Percentiles rank a stretch among this genome's conserved stretches.
Conservation (phyloP, 2,797 vertebrate species). For the Malacoctenus gilli region DNA sequence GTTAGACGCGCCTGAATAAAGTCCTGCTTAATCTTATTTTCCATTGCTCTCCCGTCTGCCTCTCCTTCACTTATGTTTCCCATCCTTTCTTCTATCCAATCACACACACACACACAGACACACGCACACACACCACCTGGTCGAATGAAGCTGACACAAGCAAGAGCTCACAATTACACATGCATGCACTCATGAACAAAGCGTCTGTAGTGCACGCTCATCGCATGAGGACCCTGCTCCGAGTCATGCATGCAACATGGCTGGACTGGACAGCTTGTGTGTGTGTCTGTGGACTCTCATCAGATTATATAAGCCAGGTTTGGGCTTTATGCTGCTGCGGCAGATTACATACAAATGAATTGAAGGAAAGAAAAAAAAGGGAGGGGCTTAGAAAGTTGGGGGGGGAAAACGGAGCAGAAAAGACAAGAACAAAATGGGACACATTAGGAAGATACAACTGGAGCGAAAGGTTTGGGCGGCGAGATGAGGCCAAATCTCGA, state of each 20-base stretch:
- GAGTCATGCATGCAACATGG: slow-evolving; percentile 54
- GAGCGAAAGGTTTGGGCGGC: background rate
- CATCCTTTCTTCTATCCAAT: slow-evolving; percentile 58
- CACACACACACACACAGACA: slow-evolving; percentile 10
- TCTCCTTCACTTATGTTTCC: slow-evolving; percentile 29
- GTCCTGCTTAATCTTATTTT: slow-evolving; percentile 33
- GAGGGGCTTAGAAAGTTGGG: background rate
- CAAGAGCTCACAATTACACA: slow-evolving; percentile 41
- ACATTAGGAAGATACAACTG: slow-evolving; percentile 6
- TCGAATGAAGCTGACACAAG: slow-evolving; percentile 34
- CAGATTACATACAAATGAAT: slow-evolving; percentile 60
- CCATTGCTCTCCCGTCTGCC: slow-evolving; percentile 15
- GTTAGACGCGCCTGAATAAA: slow-evolving; percentile 28
- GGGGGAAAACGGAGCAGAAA: slow-evolving; percentile 6
- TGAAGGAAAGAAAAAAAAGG: slow-evolving; percentile 9
- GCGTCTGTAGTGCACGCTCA: slow-evolving; percentile 20
- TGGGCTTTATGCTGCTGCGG: slow-evolving; percentile 49
- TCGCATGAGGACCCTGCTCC: slow-evolving; percentile 29
- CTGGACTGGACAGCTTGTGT: slow-evolving; percentile 39
- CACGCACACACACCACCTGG: slow-evolving; percentile 3
- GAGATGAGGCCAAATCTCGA: background rate
- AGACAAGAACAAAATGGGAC: slow-evolving; percentile 4
- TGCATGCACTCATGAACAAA: slow-evolving; percentile 39
- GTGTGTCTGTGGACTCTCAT: slow-evolving; percentile 39
- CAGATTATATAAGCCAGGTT: slow-evolving; percentile 70